Conservation (phyloP, 2,113 vertebrate genomes). For the Zapus hudsonius region DNA sequence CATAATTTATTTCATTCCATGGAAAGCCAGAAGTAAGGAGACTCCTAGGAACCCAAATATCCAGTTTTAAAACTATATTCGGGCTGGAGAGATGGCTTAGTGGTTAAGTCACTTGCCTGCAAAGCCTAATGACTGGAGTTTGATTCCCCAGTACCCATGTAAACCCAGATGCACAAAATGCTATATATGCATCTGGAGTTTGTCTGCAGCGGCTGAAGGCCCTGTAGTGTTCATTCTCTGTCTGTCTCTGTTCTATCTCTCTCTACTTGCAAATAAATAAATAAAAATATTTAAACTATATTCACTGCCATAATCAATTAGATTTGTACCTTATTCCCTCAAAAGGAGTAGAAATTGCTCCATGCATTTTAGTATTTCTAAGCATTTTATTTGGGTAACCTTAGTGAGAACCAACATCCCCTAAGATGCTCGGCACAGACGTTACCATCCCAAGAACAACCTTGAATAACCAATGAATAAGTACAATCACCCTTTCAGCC, state of each 20-base stretch:
- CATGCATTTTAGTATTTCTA: background rate
- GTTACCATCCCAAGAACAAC: background rate
- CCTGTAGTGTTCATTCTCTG: too few species aligned
- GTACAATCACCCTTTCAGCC: too few species aligned
- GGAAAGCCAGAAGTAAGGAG: background rate
- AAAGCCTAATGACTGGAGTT: too few species aligned
- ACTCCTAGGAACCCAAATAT: background rate
- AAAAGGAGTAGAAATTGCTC: background rate
- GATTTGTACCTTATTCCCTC: background rate
- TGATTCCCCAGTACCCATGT: too few species aligned
- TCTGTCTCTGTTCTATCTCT: too few species aligned
- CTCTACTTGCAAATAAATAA: background rate
- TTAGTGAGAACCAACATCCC: background rate
- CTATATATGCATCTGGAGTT: too few species aligned
- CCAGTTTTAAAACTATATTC: background rate
- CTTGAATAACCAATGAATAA: too few species aligned
- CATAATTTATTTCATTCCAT: background rate
- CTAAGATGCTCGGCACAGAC: background rate
- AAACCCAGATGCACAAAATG: too few species aligned
- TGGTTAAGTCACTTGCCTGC: too few species aligned
- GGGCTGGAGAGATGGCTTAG: too few species aligned
- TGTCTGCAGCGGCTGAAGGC: too few species aligned
- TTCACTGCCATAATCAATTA: background rate
- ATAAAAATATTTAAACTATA: background rate
- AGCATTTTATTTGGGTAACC: background rate